Conservation (phyloP, 2,113 vertebrate species). For the Galeopterus variegatus region DNA sequence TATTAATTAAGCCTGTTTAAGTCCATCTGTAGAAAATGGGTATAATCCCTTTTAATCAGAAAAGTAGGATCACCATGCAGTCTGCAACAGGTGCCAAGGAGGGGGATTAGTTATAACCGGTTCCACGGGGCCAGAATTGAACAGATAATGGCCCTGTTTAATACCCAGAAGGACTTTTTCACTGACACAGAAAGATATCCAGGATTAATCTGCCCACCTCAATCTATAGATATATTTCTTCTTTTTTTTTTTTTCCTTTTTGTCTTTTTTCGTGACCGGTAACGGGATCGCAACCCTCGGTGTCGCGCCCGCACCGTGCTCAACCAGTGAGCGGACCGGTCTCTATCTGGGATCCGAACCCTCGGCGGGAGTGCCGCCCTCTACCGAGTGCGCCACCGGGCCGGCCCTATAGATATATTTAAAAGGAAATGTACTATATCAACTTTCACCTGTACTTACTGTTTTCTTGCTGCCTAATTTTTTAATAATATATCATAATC, state of each 20-base stretch:
- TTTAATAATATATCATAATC: neutral
- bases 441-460: conserved; percentile 49
- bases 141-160: neutral
- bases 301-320: no score
- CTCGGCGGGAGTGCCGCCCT: no score
- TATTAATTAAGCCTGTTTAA: conserved; percentile 39
- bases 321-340: no score
- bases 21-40: conserved; percentile 48
- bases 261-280: no score
- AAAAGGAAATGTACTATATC: conserved; percentile 52
- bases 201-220: neutral
- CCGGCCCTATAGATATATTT: conserved; percentile 25
- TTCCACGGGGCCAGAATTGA: neutral
- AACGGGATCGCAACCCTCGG: no score
- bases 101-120: neutral
- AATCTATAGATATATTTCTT: conserved; percentile 7
- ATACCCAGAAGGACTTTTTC: neutral
- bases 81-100: neutral
- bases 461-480: neutral
- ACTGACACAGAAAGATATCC: neutral
- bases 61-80: neutral
- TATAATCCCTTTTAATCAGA: conserved; percentile 50
- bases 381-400: no score
- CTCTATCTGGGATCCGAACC: no score
- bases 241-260: no score